Base-by-base conservation (phyloP, 2,888 invertebrate species). In the Rhogogaster chlorosoma region DNA sequence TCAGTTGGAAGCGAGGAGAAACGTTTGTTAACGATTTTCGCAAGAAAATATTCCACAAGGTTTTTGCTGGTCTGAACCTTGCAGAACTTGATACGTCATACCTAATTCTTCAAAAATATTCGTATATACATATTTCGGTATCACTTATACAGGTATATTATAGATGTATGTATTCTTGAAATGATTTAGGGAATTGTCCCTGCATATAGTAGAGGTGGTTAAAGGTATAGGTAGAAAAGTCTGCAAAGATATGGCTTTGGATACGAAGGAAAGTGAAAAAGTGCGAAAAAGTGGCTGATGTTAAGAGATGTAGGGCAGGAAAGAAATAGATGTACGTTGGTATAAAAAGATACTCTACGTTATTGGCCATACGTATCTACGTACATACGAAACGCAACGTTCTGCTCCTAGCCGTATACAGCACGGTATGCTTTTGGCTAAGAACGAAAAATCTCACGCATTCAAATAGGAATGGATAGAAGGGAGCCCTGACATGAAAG, bases 401-500 rank as follows among this genome's bases (percentile, higher is more conserved):
- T 61, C 26, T 61, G 61, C 61, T 61, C 10, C 67, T 5, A 18
- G 26, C 26, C 3, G 15, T 18, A 67, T 67, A 67, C 22, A n/a
- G 42, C 2, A 10, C 42, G 71, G 71, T 73, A 22, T 80, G 61
- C 80, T 61, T 38, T 32, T 80, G 80, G 49, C 22, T 80, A 49
- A 38, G 61, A 80, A 80, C 57, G 80, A 57, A 80, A 57, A 80
- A 80, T 80, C 80, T 38, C 61, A 80, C 80, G 80, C 80, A 80
- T 80, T 57, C 80, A 80, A 80, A 61, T 57, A 78, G 80, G 38
- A 80, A 22, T 57, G 57, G 80, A 61, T 61, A 61, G 80, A 57
- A 80, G 57, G 61, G 80, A 61, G 61, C 7, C 80, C 38, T 80
- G 80, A 80, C 80, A 38, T 49, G 57, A 80, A 80, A 80, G 80